A percentile compares a stretch with the other conserved stretches of the same genome.
phyloP scores from a whole-genome alignment of 2,888 invertebrate genomes.

The Diplolepis rosae region DNA sequence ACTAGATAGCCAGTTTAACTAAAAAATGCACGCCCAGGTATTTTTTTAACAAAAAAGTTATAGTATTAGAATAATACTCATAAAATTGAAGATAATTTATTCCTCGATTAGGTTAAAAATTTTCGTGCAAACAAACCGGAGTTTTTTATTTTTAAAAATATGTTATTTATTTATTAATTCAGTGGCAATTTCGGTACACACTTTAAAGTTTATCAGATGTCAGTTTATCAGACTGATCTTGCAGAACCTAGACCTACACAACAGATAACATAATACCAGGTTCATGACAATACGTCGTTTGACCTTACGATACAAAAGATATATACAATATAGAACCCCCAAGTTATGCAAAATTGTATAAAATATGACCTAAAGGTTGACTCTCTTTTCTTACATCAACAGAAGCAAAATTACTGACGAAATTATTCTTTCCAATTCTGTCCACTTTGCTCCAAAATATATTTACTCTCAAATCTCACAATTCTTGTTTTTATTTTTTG shows the following conservation, averaged over 20 bases:
- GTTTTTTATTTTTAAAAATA: constrained; percentile 26
- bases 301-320: constrained; percentile 62
- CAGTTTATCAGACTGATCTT: constrained; percentile 50
- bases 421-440: background rate
- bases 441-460: background rate
- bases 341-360: constrained; percentile 52
- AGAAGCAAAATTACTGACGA: background rate
- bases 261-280: constrained; percentile 53
- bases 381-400: constrained; percentile 48
- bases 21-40: too few species aligned
- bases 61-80: too few species aligned
- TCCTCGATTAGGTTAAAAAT: too few species aligned
- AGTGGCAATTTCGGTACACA: constrained; percentile 35
- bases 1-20: too few species aligned
- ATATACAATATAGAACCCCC: constrained; percentile 56
- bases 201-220: constrained; percentile 41
- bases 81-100: too few species aligned
- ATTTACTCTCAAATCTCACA: background rate
- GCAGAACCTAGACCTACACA: constrained; percentile 60
- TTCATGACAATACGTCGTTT: constrained; percentile 51
- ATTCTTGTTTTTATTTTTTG: too few species aligned
- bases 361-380: constrained; percentile 63
- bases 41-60: too few species aligned
- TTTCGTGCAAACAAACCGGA: background rate
- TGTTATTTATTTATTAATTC: constrained; percentile 33